phyloP scores from a whole-genome alignment of 1,140 invertebrate genomes.

The Formica selysi region DNA sequence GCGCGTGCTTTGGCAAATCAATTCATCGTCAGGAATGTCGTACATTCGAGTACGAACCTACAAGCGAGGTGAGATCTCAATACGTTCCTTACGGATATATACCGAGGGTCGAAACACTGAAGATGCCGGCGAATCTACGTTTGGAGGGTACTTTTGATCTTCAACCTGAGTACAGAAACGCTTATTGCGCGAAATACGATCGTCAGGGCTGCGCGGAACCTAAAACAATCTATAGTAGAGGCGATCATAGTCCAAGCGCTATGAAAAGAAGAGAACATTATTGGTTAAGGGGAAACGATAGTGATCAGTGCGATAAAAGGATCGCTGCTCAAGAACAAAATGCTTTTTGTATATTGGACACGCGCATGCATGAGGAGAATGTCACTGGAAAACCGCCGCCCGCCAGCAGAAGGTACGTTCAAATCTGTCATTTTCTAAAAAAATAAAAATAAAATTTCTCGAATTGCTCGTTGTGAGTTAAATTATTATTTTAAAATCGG shows the following conservation, averaged over 20 bases:
- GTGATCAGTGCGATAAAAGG: slow-evolving; percentile 75
- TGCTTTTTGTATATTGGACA: slow-evolving; percentile 81
- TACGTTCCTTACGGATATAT: slow-evolving; percentile 79
- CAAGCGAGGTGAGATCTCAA: slow-evolving; percentile 79
- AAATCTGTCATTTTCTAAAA: slow-evolving; percentile 8
- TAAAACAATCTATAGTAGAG: slow-evolving; percentile 59
- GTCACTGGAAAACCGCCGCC: slow-evolving; percentile 80
- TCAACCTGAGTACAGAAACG: slow-evolving; percentile 86
- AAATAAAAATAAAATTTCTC: slow-evolving; percentile 1
- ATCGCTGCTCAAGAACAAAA: slow-evolving; percentile 79
- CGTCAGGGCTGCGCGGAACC: slow-evolving; percentile 58
- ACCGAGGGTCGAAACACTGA: slow-evolving; percentile 77
- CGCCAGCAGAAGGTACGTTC: slow-evolving; percentile 76
- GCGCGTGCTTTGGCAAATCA: slow-evolving; percentile 41
- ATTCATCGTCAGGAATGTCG: slow-evolving; percentile 40
- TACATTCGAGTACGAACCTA: slow-evolving; percentile 69
- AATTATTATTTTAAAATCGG: neutral
- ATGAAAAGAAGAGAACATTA: slow-evolving; percentile 78
- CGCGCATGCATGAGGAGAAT: slow-evolving; percentile 80
- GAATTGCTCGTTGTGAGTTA: neutral
- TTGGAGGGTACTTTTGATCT: slow-evolving; percentile 84
- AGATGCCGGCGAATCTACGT: slow-evolving; percentile 80
- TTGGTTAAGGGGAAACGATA: slow-evolving; percentile 76
- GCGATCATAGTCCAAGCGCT: slow-evolving; percentile 77
- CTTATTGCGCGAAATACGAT: slow-evolving; percentile 75